Evolutionary conservation across 2,888 invertebrate species (phyloP), one percentile per base, ranked within the genome.

Genomic region (Eupithecia exiguata): DNA sequence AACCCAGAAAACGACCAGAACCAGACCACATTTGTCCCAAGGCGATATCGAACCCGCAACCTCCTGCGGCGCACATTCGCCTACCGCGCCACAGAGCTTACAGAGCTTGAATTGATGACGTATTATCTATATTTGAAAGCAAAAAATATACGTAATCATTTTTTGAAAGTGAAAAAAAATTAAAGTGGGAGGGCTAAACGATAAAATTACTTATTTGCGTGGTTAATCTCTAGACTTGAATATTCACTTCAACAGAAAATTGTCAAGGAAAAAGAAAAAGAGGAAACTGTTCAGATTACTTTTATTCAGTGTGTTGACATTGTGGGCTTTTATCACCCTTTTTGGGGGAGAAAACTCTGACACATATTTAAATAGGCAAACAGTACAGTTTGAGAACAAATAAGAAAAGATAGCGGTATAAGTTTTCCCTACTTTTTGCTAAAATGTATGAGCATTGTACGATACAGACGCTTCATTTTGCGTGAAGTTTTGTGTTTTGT

Each of bases 351-450:
- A 92, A 92, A 92, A 90, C 92, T 89, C 89, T 89, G 90, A 92
- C 92, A 92, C 90, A 91, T 91, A 94, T 93, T 94, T 94, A 93
- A 92, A 94, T 92, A 93, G 87, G 89, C 90, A 93, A 93, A 93
- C 89, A 92, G 89, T 89, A 90, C 85, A 86, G 83, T 82, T 77
- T 80, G 83, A 82, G 86, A 87, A 87, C 87, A 90, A 90, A 90
- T 84, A 89, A 83, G 88, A 88, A 86, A 84, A 75, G 72, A 66
- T 71, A 84, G 82, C 81, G 85, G 79, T 81, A 81, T 85, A 84
- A 83, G 81, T 83, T 86, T 81, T 81, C 73, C 62, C 36, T 49
- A 35, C 58, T 35, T 63, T 21, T 38, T 25, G 46, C 30, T 68
- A 70, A 67, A 72, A 69, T 66, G n/a, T 36, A 38, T 65, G 38